A percentile compares a stretch with the other conserved stretches of the same genome.
Conservation (phyloP, 2,113 vertebrate genomes). For the Daboia siamensis region DNA sequence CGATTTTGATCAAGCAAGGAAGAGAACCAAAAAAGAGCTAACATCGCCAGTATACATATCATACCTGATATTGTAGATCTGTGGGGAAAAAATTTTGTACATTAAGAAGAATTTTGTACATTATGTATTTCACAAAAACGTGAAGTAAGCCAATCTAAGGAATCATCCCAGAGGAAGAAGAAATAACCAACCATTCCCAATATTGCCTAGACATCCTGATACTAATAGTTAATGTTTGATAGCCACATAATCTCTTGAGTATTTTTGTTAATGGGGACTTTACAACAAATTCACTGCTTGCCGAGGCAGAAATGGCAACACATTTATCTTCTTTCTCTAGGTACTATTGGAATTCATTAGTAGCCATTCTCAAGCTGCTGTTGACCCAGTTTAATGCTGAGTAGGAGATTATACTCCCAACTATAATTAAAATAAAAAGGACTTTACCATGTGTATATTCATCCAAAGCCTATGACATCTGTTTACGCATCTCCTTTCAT, state of each 20-base stretch:
- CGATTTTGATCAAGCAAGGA: background rate
- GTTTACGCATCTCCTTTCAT: slow-evolving; percentile 40
- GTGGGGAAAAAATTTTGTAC: too few relatives aligned
- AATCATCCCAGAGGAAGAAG: slow-evolving; percentile 43
- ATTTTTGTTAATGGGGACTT: slow-evolving; percentile 61
- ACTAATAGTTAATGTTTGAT: slow-evolving; percentile 48
- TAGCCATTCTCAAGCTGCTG: slow-evolving; percentile 54
- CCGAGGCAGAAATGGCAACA: background rate
- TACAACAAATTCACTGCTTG: slow-evolving; percentile 47
- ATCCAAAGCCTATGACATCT: slow-evolving; percentile 42
- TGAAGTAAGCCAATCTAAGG: background rate
- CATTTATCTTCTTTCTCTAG: slow-evolving; percentile 46
- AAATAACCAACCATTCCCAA: slow-evolving; percentile 44
- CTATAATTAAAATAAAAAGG: slow-evolving; percentile 61
- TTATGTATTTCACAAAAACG: background rate
- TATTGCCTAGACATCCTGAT: slow-evolving; percentile 41
- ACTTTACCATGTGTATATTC: slow-evolving; percentile 47
- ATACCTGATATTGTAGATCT: background rate
- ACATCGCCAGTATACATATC: background rate
- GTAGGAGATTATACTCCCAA: slow-evolving; percentile 60
- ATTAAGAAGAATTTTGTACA: too few relatives aligned
- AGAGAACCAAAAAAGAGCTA: background rate
- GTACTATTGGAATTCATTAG: slow-evolving; percentile 44
- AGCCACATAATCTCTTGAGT: slow-evolving; percentile 50
- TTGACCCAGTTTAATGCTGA: slow-evolving; percentile 70